Evolutionary conservation across 2,888 invertebrate species (phyloP).

Genomic region (Pediacus dermestoides): DNA sequence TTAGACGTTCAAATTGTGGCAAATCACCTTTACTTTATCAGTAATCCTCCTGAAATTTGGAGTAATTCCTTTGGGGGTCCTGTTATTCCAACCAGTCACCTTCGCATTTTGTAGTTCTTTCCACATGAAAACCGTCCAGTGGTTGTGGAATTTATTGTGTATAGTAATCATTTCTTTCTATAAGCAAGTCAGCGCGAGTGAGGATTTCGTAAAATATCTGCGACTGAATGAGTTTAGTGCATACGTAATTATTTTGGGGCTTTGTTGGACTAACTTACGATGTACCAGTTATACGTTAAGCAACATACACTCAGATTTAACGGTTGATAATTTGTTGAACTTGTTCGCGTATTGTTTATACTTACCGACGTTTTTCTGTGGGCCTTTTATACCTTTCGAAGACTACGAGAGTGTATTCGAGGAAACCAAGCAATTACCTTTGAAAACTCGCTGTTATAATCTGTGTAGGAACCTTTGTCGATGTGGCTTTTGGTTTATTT

Average conservation of each 20-base stretch:
- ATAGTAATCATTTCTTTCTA: conserved; percentile 42
- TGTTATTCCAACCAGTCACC: conserved; percentile 54
- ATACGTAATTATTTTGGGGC: conserved; percentile 54
- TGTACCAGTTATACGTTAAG: conserved; percentile 74
- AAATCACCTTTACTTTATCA: conserved; percentile 53
- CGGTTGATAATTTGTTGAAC: conserved; percentile 46
- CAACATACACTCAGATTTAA: conserved; percentile 41
- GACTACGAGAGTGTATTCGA: conserved; percentile 57
- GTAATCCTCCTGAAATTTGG: conserved; percentile 32
- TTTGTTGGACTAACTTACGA: conserved; percentile 71
- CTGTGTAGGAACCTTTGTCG: no score
- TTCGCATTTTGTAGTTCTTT: conserved; percentile 45
- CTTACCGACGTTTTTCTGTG: conserved; percentile 76
- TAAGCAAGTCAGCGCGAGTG: conserved; percentile 26
- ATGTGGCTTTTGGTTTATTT: conserved; percentile 63
- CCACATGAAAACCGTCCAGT: conserved; percentile 53
- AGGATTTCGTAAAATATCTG: conserved; percentile 22
- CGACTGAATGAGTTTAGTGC: conserved; percentile 48
- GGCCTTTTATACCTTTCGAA: conserved; percentile 77
- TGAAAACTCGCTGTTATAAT: no score
- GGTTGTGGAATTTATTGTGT: conserved; percentile 55
- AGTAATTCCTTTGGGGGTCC: conserved; percentile 26
- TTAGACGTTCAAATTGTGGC: conserved; percentile 54
- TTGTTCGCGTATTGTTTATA: conserved; percentile 76
- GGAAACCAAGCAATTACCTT: conserved; percentile 36